These are phyloP conservation scores for Ageneiosus marmoratus DNA, from an alignment of 2,113 vertebrate genomes.

Conservation along the genomic window DNA sequence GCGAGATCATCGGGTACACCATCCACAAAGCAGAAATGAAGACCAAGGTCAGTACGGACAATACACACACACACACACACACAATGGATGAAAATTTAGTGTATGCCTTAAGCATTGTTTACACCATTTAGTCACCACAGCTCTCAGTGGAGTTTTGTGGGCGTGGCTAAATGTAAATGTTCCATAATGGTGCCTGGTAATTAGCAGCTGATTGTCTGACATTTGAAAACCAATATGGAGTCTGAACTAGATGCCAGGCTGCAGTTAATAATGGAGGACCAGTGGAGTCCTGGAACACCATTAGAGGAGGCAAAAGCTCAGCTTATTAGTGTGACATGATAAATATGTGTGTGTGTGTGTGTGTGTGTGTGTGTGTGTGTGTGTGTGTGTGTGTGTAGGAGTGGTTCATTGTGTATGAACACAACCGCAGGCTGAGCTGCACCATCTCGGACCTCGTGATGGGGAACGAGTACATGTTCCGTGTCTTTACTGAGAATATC, in stretches of 20 bases:
- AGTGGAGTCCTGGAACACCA: not conserved
- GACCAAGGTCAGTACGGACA: constrained; percentile 74
- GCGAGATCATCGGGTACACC: constrained; percentile 82
- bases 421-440: constrained; percentile 80
- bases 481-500: constrained; percentile 83
- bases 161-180: not conserved
- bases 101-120: too few species aligned
- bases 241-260: not conserved
- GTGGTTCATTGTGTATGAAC: constrained; percentile 88
- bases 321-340: not conserved
- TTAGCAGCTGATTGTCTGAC: not conserved
- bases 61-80: constrained; percentile 2
- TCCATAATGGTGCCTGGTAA: not conserved
- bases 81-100: not conserved
- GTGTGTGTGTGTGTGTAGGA: constrained; percentile 67
- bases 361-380: not conserved
- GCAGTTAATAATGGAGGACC: not conserved
- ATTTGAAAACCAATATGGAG: not conserved
- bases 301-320: not conserved
- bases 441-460: constrained; percentile 87
- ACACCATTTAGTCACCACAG: not conserved
- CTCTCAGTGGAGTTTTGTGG: not conserved
- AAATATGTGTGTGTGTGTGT: not conserved
- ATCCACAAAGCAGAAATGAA: constrained; percentile 88
- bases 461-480: constrained; percentile 88